A percentile compares a stretch with the other conserved stretches of the same genome.
Conservation (phyloP, 1,140 invertebrate genomes). For the Heliconius himera region DNA sequence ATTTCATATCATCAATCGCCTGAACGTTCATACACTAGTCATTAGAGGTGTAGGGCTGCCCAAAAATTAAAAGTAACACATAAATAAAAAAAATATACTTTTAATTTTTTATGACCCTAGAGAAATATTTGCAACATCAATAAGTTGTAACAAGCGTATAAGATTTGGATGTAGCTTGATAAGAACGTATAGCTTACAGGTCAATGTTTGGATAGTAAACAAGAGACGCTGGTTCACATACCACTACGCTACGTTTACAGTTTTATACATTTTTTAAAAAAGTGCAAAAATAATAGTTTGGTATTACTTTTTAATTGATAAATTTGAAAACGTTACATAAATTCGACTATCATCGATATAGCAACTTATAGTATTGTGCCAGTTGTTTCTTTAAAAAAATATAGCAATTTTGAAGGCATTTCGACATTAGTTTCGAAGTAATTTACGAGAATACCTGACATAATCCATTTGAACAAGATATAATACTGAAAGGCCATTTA, state of each 20-base stretch:
- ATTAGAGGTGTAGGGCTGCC: slow-evolving; percentile 14
- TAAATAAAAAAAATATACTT: background rate
- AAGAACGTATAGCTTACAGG: too few relatives aligned
- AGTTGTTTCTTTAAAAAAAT: background rate
- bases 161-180: background rate
- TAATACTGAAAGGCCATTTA: background rate
- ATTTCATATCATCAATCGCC: slow-evolving; percentile 27
- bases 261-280: too few relatives aligned
- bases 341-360: too few relatives aligned
- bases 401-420: background rate
- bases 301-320: too few relatives aligned
- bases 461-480: background rate
- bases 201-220: too few relatives aligned
- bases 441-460: background rate
- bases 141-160: background rate
- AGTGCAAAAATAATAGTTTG: too few relatives aligned
- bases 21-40: slow-evolving; percentile 26
- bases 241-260: too few relatives aligned
- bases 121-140: background rate
- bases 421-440: background rate
- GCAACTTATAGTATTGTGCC: too few relatives aligned
- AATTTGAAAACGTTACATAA: too few relatives aligned
- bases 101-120: background rate
- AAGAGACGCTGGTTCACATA: too few relatives aligned
- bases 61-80: background rate